Base-by-base conservation (phyloP, 1,140 invertebrate genomes). In the Arctopsyche grandis region DNA sequence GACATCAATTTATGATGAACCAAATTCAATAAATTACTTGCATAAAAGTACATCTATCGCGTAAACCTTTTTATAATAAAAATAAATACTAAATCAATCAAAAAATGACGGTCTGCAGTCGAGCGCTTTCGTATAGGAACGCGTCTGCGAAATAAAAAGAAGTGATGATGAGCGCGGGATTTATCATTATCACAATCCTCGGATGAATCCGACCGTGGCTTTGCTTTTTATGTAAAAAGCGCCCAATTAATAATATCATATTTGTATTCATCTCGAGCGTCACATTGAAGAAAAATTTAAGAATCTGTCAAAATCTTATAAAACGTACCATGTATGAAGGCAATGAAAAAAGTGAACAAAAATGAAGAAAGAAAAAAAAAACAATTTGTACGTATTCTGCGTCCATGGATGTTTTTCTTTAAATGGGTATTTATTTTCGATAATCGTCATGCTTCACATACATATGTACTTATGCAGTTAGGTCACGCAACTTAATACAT, bases 181-280 rank as follows among this genome's bases (percentile, higher is more conserved):
- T 66, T 66, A 66, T 66, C 63, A 22, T 66, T 66, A 66, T 66
- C 63, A 22, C 63, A 66, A 66, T 66, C 22, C 63, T 66, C 63
- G 24, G 12, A 66, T 22, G 63, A 66, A 66, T 22, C 63, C 63
- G 63, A 66, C 63, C 63, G 63, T 66, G 24, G 14, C 63, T 22
- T 66, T 29, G 22, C 24, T 66, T 66, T 66, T 38, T 66, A 10
- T 52, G 16, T 12, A 5, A 10, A 26, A 66, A 66, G 21, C 5
- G 24, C 19, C 63, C 21, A 66, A 66, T 66, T 66, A 66, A 66
- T 66, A 26, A 66, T 24, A 66, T 66, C 63, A 26, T 66, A 12
- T 66, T 29, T 66, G 9, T 60, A 9, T 52, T 3, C 1, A 10
- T 52, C 16, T 19, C 9, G 16, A 21, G 16, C 56, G 56, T 60